phyloP scores from a whole-genome alignment of 2,113 vertebrate genomes.

The Myocastor coypus region DNA sequence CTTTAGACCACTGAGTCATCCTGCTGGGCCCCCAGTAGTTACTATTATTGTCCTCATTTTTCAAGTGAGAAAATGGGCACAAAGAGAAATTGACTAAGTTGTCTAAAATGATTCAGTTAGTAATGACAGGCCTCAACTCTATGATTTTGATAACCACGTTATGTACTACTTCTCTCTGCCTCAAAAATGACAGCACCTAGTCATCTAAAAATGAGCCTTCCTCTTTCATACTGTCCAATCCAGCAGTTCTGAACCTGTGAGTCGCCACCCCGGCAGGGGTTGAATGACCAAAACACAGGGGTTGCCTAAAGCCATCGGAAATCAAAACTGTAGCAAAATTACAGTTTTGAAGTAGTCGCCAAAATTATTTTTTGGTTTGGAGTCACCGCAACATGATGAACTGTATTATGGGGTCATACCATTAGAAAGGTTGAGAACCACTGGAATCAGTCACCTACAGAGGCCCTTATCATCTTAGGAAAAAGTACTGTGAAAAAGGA shows the following conservation, averaged over 20 bases:
- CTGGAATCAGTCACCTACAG: not conserved
- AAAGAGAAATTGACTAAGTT: not conserved
- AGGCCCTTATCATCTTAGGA: not conserved
- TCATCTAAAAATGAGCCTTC: not conserved
- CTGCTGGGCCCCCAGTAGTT: no score
- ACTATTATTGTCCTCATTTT: not conserved
- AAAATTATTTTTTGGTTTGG: no score
- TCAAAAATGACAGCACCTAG: not conserved
- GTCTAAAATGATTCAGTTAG: not conserved
- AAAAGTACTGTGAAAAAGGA: not conserved
- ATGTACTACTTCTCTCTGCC: not conserved
- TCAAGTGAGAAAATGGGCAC: not conserved
- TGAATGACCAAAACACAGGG: no score
- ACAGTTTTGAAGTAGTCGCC: no score
- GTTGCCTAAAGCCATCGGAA: no score
- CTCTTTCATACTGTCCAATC: not conserved
- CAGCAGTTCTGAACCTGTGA: no score
- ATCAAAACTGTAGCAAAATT: no score
- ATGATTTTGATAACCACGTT: not conserved
- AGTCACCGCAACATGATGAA: no score
- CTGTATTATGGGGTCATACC: no score
- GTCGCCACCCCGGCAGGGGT: no score
- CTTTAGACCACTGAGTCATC: no score
- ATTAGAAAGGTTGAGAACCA: no score
- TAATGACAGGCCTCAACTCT: not conserved